Conservation (phyloP, 64 coral and sea anemone genomes). For the Montipora foliosa region DNA sequence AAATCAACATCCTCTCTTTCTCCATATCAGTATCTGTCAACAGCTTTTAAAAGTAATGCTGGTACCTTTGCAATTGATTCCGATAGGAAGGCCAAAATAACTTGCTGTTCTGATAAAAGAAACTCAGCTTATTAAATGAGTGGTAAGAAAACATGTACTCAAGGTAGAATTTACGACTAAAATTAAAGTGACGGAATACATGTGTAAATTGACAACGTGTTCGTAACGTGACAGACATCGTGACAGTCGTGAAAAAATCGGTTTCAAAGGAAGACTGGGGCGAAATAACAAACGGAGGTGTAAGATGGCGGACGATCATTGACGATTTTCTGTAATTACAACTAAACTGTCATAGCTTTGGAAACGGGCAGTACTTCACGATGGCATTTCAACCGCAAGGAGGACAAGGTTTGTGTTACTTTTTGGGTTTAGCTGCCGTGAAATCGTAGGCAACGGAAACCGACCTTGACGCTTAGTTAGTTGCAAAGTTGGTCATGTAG, state of each 20-base stretch:
- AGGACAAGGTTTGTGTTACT: constrained; percentile 61
- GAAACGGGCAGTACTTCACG: neutral
- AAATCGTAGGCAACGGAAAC: too few species aligned
- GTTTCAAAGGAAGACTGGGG: neutral
- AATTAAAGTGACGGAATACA: too few species aligned
- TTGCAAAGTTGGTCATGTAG: too few species aligned
- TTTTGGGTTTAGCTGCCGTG: neutral
- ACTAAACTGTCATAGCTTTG: neutral
- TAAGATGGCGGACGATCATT: constrained; percentile 24
- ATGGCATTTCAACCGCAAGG: constrained; percentile 88
- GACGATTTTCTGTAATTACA: neutral
- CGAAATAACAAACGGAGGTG: neutral
- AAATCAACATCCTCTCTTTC: neutral
- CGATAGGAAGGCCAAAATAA: too few species aligned
- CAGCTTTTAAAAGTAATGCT: neutral
- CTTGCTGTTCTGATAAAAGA: too few species aligned
- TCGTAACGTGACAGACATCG: neutral
- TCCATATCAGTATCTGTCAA: neutral
- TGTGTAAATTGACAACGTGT: too few species aligned
- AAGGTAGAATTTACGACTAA: too few species aligned
- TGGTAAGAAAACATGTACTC: too few species aligned
- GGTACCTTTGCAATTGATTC: neutral
- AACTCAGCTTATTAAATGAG: too few species aligned
- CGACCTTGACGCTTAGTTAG: too few species aligned
- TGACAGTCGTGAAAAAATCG: neutral